phyloP scores from a whole-genome alignment of 37 sponge, comb jelly and placozoan species.

The Oopsacas minuta region DNA sequence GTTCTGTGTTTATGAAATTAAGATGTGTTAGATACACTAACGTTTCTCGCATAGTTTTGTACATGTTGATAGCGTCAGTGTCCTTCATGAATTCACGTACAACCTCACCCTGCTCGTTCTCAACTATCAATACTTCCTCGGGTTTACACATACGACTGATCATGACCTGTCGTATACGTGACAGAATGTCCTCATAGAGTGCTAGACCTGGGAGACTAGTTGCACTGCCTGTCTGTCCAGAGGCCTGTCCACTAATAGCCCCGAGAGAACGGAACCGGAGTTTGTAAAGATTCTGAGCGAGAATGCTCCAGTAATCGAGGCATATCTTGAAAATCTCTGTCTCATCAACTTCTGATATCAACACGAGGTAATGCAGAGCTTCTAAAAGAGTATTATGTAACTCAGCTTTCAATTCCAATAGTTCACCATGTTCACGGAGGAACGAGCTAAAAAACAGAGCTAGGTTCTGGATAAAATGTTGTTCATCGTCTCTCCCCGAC shows the following conservation, averaged over 20 bases:
- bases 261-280: not conserved
- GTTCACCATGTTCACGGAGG: conserved; percentile 70
- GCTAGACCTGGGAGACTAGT: not conserved
- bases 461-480: conserved; percentile 93
- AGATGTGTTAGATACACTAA: conserved; percentile 84
- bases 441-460: conserved; percentile 88
- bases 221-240: not conserved
- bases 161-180: conserved; percentile 83
- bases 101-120: conserved; percentile 98
- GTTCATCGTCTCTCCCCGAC: conserved; percentile 81
- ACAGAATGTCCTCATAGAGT: not conserved
- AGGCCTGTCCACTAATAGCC: not conserved
- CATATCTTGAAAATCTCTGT: conserved; percentile 99
- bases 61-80: conserved; percentile 97
- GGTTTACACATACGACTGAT: conserved; percentile 96
- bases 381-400: conserved; percentile 33
- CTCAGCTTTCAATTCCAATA: conserved; percentile 68
- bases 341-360: conserved; percentile 92
- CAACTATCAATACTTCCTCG: conserved; percentile 95
- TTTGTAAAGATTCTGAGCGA: conserved; percentile 83
- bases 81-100: conserved; percentile 99
- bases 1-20: conserved; percentile 88
- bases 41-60: conserved; percentile 99
- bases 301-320: conserved; percentile 90
- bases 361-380: conserved; percentile 93